Evolutionary conservation across 2,888 invertebrate species (phyloP).

Genomic region (Xestoiulus laeticollis): DNA sequence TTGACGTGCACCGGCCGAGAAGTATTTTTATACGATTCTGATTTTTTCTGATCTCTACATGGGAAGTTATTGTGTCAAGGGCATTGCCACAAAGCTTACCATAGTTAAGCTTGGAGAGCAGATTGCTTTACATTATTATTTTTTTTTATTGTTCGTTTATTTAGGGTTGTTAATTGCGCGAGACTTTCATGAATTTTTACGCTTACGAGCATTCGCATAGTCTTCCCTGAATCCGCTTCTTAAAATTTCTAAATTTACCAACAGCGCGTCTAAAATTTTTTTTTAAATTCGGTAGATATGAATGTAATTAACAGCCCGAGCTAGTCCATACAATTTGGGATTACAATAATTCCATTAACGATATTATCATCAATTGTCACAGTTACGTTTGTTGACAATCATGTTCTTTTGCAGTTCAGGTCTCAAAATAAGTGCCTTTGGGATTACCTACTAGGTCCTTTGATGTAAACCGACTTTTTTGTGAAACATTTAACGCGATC

Average conservation of each 20-base stretch:
- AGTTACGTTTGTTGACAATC: neutral
- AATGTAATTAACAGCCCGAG: neutral
- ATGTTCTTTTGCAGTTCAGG: constrained; percentile 23
- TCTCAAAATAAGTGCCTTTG: constrained; percentile 27
- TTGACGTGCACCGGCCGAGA: constrained; percentile 17
- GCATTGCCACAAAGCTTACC: neutral
- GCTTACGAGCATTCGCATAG: neutral
- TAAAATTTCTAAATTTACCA: neutral
- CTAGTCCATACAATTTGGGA: neutral
- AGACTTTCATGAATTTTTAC: neutral
- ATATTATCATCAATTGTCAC: constrained; percentile 12
- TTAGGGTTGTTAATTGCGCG: neutral
- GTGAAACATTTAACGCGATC: neutral
- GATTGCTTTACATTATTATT: neutral
- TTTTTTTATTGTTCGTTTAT: neutral
- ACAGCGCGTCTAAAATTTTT: neutral
- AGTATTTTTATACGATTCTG: neutral
- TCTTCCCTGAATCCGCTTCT: neutral
- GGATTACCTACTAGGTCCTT: neutral
- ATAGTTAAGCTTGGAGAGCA: constrained; percentile 41
- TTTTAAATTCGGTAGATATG: neutral
- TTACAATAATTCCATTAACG: neutral
- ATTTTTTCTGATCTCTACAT: neutral
- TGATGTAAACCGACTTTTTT: neutral
- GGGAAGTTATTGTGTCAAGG: neutral